Evolutionary conservation across 2,888 invertebrate species (phyloP).

Genomic region (Pyrrhosoma nymphula): DNA sequence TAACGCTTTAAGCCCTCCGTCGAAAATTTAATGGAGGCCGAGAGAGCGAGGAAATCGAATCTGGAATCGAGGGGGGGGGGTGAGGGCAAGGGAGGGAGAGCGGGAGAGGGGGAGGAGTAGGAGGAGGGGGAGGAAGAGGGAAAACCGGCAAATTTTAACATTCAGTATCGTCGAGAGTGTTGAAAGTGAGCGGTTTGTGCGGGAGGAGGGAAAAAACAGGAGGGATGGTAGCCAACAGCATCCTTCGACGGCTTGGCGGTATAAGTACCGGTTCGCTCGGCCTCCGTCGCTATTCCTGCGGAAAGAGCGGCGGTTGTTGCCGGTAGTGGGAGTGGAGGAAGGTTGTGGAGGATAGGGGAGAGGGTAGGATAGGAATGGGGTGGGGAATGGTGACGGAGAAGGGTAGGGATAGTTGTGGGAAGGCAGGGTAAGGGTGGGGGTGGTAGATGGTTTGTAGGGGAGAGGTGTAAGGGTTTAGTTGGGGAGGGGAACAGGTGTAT

Average conservation of each 20-base stretch:
- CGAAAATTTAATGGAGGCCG: slow-evolving; percentile 36
- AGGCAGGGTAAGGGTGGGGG: not conserved
- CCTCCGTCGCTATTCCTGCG: not conserved
- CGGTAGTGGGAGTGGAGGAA: not conserved
- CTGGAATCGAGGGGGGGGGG: not conserved
- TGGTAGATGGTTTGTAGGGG: too few species aligned
- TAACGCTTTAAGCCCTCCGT: slow-evolving; percentile 21
- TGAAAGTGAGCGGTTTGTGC: not conserved
- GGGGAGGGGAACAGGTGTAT: too few species aligned
- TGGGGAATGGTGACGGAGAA: not conserved
- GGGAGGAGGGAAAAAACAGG: not conserved
- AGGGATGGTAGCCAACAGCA: not conserved
- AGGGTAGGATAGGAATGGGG: not conserved
- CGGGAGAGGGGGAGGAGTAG: not conserved
- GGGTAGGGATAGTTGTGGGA: not conserved
- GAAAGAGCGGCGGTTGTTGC: not conserved
- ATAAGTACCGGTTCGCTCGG: not conserved
- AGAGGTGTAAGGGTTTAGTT: too few species aligned
- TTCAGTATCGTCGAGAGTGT: too few species aligned
- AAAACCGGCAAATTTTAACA: not conserved
- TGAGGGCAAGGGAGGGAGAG: not conserved
- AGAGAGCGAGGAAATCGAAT: slow-evolving; percentile 24
- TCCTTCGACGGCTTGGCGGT: not conserved
- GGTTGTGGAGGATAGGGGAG: not conserved
- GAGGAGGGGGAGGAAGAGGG: too few species aligned